Percentiles rank a stretch among this genome's conserved stretches.
These are phyloP conservation scores for Echinarachnius parma DNA, from an alignment of 53 echinoderm and acorn worm species.

Conservation along the genomic window DNA sequence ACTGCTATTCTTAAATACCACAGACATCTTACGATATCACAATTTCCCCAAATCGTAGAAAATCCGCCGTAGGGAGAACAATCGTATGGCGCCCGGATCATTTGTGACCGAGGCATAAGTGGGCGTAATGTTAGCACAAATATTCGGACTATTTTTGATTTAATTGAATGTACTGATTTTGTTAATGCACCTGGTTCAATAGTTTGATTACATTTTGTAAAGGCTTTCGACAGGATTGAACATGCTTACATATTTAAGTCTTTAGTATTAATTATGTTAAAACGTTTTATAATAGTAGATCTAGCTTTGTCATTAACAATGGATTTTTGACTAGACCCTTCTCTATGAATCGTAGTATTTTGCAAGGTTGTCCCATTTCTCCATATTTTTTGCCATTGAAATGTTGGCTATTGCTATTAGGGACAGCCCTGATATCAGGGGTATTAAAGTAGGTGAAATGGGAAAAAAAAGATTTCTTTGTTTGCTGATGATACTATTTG, in stretches of 20 bases:
- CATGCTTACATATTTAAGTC: slow-evolving; percentile 16
- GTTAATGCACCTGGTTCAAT: slow-evolving; percentile 11
- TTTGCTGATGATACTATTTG: slow-evolving; percentile 50
- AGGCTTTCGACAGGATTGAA: slow-evolving; percentile 38
- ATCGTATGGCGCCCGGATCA: too few relatives aligned
- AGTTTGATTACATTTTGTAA: slow-evolving; percentile 26
- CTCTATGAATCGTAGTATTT: slow-evolving; percentile 4
- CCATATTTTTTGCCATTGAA: slow-evolving; percentile 37
- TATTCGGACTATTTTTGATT: too few relatives aligned
- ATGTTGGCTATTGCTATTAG: neutral
- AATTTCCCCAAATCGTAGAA: too few relatives aligned
- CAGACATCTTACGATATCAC: too few relatives aligned
- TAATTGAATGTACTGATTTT: neutral
- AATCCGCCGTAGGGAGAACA: too few relatives aligned
- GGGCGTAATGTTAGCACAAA: too few relatives aligned
- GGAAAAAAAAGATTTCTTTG: slow-evolving; percentile 16
- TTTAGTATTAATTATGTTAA: neutral
- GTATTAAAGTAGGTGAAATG: slow-evolving; percentile 1
- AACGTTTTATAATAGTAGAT: slow-evolving; percentile 23
- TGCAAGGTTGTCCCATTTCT: slow-evolving; percentile 42
- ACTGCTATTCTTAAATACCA: too few relatives aligned
- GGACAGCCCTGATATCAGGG: neutral
- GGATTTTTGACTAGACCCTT: slow-evolving; percentile 16
- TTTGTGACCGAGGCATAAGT: too few relatives aligned
- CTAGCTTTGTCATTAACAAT: slow-evolving; percentile 27